phyloP scores from a whole-genome alignment of 1,140 invertebrate species.

The Maniola jurtina region DNA sequence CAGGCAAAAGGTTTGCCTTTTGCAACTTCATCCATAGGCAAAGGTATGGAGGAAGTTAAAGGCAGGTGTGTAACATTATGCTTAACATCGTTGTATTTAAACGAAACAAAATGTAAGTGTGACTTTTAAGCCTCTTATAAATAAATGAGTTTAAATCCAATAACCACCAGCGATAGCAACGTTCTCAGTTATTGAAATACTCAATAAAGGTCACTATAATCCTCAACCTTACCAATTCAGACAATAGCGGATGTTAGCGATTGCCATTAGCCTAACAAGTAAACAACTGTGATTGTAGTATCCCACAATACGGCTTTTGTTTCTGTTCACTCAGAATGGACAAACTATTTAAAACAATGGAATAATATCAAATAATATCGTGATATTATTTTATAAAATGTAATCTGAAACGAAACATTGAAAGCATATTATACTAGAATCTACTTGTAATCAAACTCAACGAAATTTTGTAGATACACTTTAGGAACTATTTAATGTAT shows the following conservation, averaged over 20 bases:
- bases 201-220: slow-evolving; percentile 33
- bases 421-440: too few species aligned
- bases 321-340: slow-evolving; percentile 15
- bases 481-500: too few species aligned
- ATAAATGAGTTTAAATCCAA: neutral
- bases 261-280: slow-evolving; percentile 48
- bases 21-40: too few species aligned
- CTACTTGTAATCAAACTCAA: too few species aligned
- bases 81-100: too few species aligned
- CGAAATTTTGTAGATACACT: too few species aligned
- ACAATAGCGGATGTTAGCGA: slow-evolving; percentile 40
- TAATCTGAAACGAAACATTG: neutral
- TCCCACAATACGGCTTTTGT: slow-evolving; percentile 36
- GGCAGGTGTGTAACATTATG: too few species aligned
- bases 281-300: slow-evolving; percentile 47
- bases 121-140: too few species aligned
- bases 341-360: slow-evolving; percentile 16
- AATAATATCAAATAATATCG: slow-evolving; percentile 6
- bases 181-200: slow-evolving; percentile 37
- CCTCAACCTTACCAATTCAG: slow-evolving; percentile 41
- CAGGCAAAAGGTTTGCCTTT: too few species aligned
- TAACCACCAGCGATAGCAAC: slow-evolving; percentile 10
- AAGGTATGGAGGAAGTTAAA: too few species aligned
- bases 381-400: slow-evolving; percentile 7
- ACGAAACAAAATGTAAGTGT: too few species aligned